phyloP scores from a whole-genome alignment of 2,797 vertebrate species.

The Sebastes taczanowskii region DNA sequence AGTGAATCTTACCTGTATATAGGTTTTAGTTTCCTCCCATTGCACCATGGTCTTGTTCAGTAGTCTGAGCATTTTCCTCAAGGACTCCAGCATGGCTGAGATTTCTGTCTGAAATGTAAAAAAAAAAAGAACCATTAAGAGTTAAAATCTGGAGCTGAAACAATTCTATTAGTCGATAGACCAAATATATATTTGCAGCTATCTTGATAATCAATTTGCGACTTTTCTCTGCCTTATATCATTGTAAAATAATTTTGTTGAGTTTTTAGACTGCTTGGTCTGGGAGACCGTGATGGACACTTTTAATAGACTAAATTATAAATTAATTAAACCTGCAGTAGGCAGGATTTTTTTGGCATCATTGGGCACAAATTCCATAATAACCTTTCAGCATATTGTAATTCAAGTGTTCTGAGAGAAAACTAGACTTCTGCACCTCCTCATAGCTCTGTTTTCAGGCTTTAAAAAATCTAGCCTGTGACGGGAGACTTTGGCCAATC shows the following conservation, averaged over 20 bases:
- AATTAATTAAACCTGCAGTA: too few relatives aligned
- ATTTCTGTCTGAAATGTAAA: constrained; percentile 64
- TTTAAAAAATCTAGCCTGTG: too few relatives aligned
- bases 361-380: too few relatives aligned
- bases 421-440: too few relatives aligned
- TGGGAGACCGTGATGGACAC: too few relatives aligned
- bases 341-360: too few relatives aligned
- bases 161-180: background rate
- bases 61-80: constrained; percentile 63
- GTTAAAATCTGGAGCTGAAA: background rate
- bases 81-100: constrained; percentile 41
- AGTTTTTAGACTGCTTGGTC: too few relatives aligned
- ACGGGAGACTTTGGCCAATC: too few relatives aligned
- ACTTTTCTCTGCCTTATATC: background rate
- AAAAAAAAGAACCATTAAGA: background rate
- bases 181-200: background rate
- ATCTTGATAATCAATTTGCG: background rate
- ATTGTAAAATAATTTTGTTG: background rate
- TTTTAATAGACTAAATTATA: too few relatives aligned
- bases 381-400: too few relatives aligned
- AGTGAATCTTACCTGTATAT: constrained; percentile 66
- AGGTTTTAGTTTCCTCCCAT: constrained; percentile 68
- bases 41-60: constrained; percentile 56
- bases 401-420: too few relatives aligned
- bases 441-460: too few relatives aligned